A percentile compares a stretch with the other conserved stretches of the same genome.
phyloP scores from a whole-genome alignment of 2,888 invertebrate genomes.

The Encarsia formosa region DNA sequence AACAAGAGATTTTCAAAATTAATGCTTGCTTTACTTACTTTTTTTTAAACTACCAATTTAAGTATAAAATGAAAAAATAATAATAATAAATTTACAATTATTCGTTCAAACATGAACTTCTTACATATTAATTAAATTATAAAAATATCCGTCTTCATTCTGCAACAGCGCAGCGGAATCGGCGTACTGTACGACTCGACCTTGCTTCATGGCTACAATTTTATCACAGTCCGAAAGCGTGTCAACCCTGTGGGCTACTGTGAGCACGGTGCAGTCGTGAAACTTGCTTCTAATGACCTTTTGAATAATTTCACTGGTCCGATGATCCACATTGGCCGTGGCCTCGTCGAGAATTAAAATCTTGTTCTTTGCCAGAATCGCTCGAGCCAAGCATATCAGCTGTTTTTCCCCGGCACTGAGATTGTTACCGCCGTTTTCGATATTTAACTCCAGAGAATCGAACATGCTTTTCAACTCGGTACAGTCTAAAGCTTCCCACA shows the following conservation, averaged over 20 bases:
- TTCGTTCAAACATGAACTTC: not conserved
- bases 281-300: conserved; percentile 70
- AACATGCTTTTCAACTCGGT: conserved; percentile 37
- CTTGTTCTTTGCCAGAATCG: conserved; percentile 73
- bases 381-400: conserved; percentile 80
- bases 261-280: conserved; percentile 55
- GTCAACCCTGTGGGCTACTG: conserved; percentile 59
- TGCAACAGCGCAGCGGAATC: conserved; percentile 63
- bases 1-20: too few species aligned
- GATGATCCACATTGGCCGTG: conserved; percentile 82
- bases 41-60: not conserved
- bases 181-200: conserved; percentile 60
- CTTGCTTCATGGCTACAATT: conserved; percentile 56
- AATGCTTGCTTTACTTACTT: too few species aligned
- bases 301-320: conserved; percentile 80
- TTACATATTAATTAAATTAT: conserved; percentile 58
- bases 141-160: conserved; percentile 59
- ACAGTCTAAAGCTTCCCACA: conserved; percentile 60
- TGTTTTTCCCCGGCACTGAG: conserved; percentile 88
- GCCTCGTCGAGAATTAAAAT: conserved; percentile 86
- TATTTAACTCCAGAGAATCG: conserved; percentile 60
- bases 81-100: not conserved
- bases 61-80: not conserved
- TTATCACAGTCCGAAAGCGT: conserved; percentile 61
- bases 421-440: conserved; percentile 64